A percentile compares a stretch with the other conserved stretches of the same genome.
Conservation (phyloP, 2,797 vertebrate species). For the Arremon brunneinucha region DNA sequence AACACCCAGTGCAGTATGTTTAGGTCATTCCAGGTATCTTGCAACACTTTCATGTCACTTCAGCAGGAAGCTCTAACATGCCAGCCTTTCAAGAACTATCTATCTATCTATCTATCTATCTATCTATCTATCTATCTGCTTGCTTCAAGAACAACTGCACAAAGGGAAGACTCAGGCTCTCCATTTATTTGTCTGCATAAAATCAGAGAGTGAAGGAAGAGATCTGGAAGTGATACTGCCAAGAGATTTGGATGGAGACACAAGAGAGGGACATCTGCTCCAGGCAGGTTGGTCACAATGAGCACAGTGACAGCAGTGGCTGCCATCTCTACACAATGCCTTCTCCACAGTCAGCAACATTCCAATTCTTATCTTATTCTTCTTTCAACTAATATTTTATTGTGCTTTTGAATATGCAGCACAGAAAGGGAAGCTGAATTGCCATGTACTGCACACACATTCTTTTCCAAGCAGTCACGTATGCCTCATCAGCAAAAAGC, state of each 20-base stretch:
- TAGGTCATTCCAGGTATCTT: background rate
- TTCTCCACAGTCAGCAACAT: background rate
- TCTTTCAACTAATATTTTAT: background rate
- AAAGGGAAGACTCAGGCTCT: background rate
- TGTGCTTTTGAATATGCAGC: slow-evolving; percentile 50
- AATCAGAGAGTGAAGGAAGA: background rate
- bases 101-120: too few species aligned
- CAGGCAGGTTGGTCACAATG: background rate
- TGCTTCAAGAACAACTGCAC: background rate
- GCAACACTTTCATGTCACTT: background rate
- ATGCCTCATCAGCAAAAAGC: slow-evolving; percentile 58
- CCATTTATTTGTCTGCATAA: background rate
- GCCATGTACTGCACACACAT: background rate
- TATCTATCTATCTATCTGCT: too few species aligned
- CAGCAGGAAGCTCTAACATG: background rate
- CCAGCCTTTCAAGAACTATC: background rate
- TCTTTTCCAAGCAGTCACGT: slow-evolving; percentile 28
- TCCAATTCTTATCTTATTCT: background rate
- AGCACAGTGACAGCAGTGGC: background rate
- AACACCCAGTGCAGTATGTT: background rate
- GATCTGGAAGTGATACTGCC: background rate
- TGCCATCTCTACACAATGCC: background rate
- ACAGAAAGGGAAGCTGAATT: slow-evolving; percentile 17
- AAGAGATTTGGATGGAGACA: background rate
- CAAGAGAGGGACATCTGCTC: background rate